Evolutionary conservation across 35 echinoderm and acorn worm genomes (phyloP).

Genomic region (Eucidaris tribuloides): DNA sequence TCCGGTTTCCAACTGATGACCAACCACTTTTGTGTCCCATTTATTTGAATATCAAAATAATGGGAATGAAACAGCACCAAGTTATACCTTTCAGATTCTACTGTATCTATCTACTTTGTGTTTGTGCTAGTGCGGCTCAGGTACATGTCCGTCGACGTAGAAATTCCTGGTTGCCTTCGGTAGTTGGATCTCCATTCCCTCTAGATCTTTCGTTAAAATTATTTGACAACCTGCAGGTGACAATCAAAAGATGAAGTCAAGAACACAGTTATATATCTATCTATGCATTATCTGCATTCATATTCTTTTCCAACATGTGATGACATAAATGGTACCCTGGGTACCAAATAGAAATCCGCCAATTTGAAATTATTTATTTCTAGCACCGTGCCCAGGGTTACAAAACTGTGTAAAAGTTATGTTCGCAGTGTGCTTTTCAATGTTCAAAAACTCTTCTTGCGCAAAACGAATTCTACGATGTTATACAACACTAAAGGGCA

Average conservation of each 20-base stretch:
- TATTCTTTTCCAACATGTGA: background rate
- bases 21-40: no score
- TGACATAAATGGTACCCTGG: background rate
- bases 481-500: no score
- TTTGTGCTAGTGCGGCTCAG: conserved; percentile 81
- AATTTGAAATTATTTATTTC: background rate
- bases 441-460: no score
- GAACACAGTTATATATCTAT: background rate
- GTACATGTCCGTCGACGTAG: conserved; percentile 98
- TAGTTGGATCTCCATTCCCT: conserved; percentile 79
- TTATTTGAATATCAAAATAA: no score
- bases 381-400: background rate
- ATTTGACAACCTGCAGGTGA: conserved; percentile 88
- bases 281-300: no score
- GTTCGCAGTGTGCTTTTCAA: background rate
- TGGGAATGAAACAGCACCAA: no score
- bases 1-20: no score
- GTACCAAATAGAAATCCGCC: background rate
- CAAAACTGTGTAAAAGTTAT: background rate
- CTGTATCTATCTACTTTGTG: no score
- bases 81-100: no score
- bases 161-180: conserved; percentile 95
- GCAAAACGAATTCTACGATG: no score
- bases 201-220: conserved; percentile 88
- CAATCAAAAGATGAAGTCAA: conserved; percentile 32